Evolutionary conservation across 2,888 invertebrate genomes (phyloP), one percentile per base, ranked within the genome.

Genomic region (Mythimna pallens): DNA sequence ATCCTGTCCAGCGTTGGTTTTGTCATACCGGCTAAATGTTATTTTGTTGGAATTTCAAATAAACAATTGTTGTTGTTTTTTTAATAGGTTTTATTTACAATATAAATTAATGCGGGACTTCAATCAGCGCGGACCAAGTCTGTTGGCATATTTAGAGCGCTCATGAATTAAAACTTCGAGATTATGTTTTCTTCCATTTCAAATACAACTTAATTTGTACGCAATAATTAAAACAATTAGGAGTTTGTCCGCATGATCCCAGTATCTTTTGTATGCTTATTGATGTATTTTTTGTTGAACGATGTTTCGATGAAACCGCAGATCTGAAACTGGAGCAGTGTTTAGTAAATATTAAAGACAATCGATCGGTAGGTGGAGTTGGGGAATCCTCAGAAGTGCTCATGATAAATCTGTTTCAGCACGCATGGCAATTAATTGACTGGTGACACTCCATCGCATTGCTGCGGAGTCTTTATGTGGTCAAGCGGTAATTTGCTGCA

Each of bases 1-100:
- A 94, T 91, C 92, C 94, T 92, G 94, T 91, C 92, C 94, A 92
- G 92, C 93, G 91, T 89, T 93, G 94, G 96, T 96, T 96, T 96
- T 96, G 95, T 95, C 94, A 96, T 96, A 94, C 95, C 95, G 94
- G 93, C 94, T 94, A 95, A 95, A 96, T 96, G 95, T 96, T 94
- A 94, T 95, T 95, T 95, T 95, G 91, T 95, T 95, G 94, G 96
- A 95, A 95, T 96, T 94, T 94, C 91, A 95, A 95, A 96, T 95
- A 94, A 93, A 95, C 94, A 95, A 94, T 94, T 94, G 93, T 91
- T 90, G 81, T n/a, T 52, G 69, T 92, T 94, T 93, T 93, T 94
- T 93, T 92, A 78, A 85, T 84, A 81, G 77, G 86, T 89, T 92
- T 91, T 92, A 93, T 94, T 93, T 90, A 89, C 90, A 91, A 92